Conservation (phyloP, 2,797 vertebrate genomes). For the Girardinus metallicus region DNA sequence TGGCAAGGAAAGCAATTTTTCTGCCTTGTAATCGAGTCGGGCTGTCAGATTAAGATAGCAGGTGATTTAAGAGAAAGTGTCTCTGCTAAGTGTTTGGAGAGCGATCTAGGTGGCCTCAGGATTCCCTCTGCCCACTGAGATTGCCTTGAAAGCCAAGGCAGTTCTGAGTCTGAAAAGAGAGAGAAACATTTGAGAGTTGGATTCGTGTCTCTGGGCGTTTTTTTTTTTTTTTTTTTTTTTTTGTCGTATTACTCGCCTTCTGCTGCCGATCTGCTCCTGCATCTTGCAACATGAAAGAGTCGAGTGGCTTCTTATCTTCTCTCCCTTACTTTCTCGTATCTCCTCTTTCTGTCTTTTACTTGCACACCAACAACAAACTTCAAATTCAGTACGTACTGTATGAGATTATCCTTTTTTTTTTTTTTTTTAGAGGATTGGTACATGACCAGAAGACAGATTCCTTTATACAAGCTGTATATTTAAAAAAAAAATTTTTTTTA, state of each 20-base stretch:
- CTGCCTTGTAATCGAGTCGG: slow-evolving; percentile 84
- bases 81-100: slow-evolving; percentile 81
- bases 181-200: slow-evolving; percentile 76
- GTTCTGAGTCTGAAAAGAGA: slow-evolving; percentile 80
- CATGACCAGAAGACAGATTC: slow-evolving; percentile 10
- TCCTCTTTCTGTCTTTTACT: slow-evolving; percentile 33
- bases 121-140: slow-evolving; percentile 70
- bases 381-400: slow-evolving; percentile 19
- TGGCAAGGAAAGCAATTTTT: slow-evolving; percentile 89
- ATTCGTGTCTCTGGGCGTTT: slow-evolving; percentile 77
- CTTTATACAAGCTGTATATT: too few relatives aligned
- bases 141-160: slow-evolving; percentile 70
- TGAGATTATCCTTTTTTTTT: slow-evolving; percentile 6
- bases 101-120: slow-evolving; percentile 83
- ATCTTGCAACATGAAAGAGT: slow-evolving; percentile 72
- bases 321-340: slow-evolving; percentile 45
- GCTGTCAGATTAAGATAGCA: slow-evolving; percentile 90
- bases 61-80: slow-evolving; percentile 86
- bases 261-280: slow-evolving; percentile 67
- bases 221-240: slow-evolving; percentile 55
- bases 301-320: slow-evolving; percentile 61
- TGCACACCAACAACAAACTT: slow-evolving; percentile 46
- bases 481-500: too few relatives aligned
- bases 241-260: slow-evolving; percentile 74
- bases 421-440: slow-evolving; percentile 13